These are phyloP conservation scores for Sigmodon hispidus DNA, from an alignment of 2,113 vertebrate genomes.

Conservation along the genomic window DNA sequence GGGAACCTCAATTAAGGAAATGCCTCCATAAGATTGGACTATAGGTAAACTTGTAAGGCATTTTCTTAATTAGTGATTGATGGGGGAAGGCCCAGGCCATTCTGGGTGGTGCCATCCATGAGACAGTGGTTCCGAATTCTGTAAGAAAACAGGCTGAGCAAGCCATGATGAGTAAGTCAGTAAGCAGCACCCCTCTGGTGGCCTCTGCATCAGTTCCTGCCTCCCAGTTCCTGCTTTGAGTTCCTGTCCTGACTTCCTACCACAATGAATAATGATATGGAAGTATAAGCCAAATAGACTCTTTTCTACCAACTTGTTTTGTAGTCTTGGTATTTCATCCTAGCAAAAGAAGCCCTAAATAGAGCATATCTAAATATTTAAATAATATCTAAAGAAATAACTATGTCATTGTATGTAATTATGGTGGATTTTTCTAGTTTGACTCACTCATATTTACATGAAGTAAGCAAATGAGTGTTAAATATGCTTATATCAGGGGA, in stretches of 20 bases:
- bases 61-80: neutral
- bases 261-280: no score
- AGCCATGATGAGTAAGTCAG: neutral
- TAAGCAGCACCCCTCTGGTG: neutral
- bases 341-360: neutral
- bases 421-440: neutral
- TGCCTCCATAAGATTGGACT: neutral
- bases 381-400: slow-evolving; percentile 50
- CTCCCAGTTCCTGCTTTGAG: no score
- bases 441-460: slow-evolving; percentile 16
- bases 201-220: neutral
- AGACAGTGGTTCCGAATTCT: neutral
- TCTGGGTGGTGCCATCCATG: neutral
- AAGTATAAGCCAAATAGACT: no score
- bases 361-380: neutral
- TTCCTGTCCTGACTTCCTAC: no score
- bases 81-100: neutral
- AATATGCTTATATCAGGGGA: slow-evolving; percentile 22
- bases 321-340: neutral
- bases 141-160: neutral
- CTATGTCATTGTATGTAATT: neutral
- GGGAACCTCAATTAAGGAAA: neutral
- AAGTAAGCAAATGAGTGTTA: slow-evolving; percentile 30
- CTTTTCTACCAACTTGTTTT: neutral
- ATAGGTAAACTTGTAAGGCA: neutral